These are phyloP conservation scores for Orthonychiurus folsomi DNA, from an alignment of 2,888 invertebrate species.

Conservation along the genomic window DNA sequence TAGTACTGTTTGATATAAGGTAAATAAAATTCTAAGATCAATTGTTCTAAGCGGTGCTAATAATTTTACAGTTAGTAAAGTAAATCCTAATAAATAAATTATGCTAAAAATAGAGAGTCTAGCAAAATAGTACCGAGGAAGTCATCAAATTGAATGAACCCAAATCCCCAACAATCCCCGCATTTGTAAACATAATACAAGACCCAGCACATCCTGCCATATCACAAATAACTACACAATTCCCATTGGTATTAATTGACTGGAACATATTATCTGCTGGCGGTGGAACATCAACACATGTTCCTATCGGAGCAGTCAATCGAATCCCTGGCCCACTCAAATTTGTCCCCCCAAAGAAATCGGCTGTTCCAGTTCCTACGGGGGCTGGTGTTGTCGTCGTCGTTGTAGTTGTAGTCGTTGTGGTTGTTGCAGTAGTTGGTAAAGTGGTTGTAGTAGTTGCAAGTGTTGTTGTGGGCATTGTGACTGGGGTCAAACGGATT, in stretches of 20 bases:
- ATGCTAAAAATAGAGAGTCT: not conserved
- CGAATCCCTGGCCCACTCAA: not conserved
- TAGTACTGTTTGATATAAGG: no score
- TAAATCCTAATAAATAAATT: not conserved
- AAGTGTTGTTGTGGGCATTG: not conserved
- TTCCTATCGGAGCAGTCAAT: not conserved
- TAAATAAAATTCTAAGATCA: no score
- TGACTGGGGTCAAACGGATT: not conserved
- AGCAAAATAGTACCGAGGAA: not conserved
- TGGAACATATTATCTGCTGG: constrained; percentile 1
- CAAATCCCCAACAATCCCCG: not conserved
- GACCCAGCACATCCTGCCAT: not conserved
- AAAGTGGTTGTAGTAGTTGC: not conserved
- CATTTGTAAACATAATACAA: not conserved
- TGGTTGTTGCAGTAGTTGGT: not conserved
- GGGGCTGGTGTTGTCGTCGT: constrained; percentile 4
- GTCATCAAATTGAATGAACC: constrained; percentile 2
- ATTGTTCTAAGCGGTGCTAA: no score
- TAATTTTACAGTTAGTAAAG: no score
- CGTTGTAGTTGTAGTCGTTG: constrained; percentile 4
- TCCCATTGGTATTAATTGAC: not conserved
- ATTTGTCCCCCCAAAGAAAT: not conserved
- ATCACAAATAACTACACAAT: not conserved
- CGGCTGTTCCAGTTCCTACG: not conserved
- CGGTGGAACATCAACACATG: constrained; percentile 5